Base-by-base conservation (phyloP, 2,888 invertebrate species). In the Hedya salicella region DNA sequence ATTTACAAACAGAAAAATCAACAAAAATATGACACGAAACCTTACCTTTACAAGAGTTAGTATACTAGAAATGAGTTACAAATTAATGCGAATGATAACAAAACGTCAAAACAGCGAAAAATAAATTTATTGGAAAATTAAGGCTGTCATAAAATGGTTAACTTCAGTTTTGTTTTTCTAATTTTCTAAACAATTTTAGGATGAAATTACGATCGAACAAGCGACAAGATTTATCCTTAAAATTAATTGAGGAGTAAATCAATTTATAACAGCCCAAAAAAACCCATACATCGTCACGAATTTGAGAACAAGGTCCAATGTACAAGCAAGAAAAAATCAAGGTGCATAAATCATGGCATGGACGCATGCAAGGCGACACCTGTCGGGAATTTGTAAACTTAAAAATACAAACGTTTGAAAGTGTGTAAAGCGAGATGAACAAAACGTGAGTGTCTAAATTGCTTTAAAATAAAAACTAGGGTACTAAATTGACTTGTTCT, bases 291-390 rank as follows among this genome's bases (percentile, higher is more conserved):
- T 32, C 19, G 5, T 57, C 25, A 46, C 52, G 46, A 11, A 40
- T 46, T 17, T 16, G 21, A 57, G 69, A 68, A 71, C 81, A 88
- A 89, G 89, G 88, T 90, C 91, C 90, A 89, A 90, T 85, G 83
- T 88, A 89, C 88, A 88, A 88, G 81, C 74, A 73, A 73, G 9
- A 39, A 48, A 25, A 74, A 73, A 70, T 70, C 74, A 76, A 71
- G 69, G 79, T 78, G 83, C 81, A 82, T 73, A 76, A 61, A 70
- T 75, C 74, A 6, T 74, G 74, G 72, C 71, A 60, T 78, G 72
- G 76, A 69, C 71, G 74, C 79, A 81, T 82, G 78, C 80, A 75
- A 73, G 70, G 72, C 73, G 69, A 69, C 71, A 75, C 49, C 25
- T 53, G 21, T 40, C 52, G 32, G 46, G 61, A 14, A 64, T 44